Percentiles rank a stretch among this genome's conserved stretches.
Evolutionary conservation across 2,797 vertebrate genomes (phyloP).

Genomic region (Scomberomorus guttatus): DNA sequence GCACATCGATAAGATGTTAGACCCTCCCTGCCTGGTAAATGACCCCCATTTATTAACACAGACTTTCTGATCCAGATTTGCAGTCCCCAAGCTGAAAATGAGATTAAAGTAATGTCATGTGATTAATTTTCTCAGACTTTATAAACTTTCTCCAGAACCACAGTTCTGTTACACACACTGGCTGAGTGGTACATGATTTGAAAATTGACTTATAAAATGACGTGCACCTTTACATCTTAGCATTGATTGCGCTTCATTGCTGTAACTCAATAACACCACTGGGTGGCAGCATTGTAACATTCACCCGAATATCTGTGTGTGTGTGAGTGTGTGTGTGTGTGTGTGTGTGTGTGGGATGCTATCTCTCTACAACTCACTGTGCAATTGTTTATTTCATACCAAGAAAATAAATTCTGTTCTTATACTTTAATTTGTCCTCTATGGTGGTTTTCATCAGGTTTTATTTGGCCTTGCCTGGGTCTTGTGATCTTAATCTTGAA

Average conservation of each 20-base stretch:
- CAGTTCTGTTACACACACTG: no score
- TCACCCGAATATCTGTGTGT: not conserved
- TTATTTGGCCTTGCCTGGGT: not conserved
- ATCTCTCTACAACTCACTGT: not conserved
- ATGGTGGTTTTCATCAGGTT: not conserved
- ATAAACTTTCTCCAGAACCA: no score
- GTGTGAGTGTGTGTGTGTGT: no score
- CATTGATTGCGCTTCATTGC: not conserved
- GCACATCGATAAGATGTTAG: no score
- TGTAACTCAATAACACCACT: constrained; percentile 8
- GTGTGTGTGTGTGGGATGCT: not conserved
- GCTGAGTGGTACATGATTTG: not conserved
- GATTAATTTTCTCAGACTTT: not conserved
- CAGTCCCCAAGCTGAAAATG: no score
- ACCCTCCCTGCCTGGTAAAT: no score
- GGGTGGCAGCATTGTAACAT: constrained; percentile 51
- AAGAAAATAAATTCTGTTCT: not conserved
- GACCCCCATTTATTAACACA: not conserved
- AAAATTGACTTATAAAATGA: not conserved
- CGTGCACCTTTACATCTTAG: not conserved
- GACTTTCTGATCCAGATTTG: not conserved
- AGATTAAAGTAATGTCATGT: not conserved
- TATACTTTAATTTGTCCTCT: not conserved
- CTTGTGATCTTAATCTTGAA: not conserved
- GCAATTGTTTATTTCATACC: not conserved